Evolutionary conservation across 2,888 invertebrate species (phyloP), one percentile per base, ranked within the genome.

Genomic region (Coelinius sp.): DNA sequence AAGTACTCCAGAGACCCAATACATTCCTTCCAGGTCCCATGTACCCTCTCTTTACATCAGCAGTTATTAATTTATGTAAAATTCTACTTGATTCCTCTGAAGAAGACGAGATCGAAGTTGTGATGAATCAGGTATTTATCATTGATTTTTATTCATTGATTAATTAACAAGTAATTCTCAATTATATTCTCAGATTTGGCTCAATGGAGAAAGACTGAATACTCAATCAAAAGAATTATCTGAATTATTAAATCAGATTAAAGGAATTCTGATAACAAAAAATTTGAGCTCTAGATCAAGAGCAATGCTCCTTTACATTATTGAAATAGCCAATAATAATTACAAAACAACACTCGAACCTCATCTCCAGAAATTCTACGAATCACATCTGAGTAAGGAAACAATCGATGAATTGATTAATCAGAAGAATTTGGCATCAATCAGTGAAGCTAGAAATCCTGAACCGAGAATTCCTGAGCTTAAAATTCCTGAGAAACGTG

Each of bases 81-180:
- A 83, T 88, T 81, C 75, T 89, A 8, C 77, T 90, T 20, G 87
- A 89, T 71, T 79, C 81, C 52, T 81, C 79, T 22, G 82, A 84
- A 35, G 83, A 85, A 62, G 82, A 83, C 17, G 89, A 89, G 80
- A 79, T 88, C 17, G 86, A 88, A 79, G 80, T 89, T 38, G 88
- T 88, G 72, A 82, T 87, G 20, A 82, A 76, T 63, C 87, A 88
- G 84, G 89, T 89, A 84, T 70, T 64, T 7, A 35, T 22, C 7
- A 56, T 1, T 35, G 4, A 3, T 22, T 20, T 25, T 41, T 46
- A 68, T 66, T 24, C 10, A 24, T 73, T 24, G 14, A n/a, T 25
- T 25, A n/a, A 7, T 5, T 31, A 31, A 31, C 14, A 56, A 62
- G 44, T 38, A 24, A 44, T 41, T 70, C 49, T 46, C 7, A 10